Evolutionary conservation across 2,113 vertebrate genomes (phyloP).

Genomic region (Heterotis niloticus): DNA sequence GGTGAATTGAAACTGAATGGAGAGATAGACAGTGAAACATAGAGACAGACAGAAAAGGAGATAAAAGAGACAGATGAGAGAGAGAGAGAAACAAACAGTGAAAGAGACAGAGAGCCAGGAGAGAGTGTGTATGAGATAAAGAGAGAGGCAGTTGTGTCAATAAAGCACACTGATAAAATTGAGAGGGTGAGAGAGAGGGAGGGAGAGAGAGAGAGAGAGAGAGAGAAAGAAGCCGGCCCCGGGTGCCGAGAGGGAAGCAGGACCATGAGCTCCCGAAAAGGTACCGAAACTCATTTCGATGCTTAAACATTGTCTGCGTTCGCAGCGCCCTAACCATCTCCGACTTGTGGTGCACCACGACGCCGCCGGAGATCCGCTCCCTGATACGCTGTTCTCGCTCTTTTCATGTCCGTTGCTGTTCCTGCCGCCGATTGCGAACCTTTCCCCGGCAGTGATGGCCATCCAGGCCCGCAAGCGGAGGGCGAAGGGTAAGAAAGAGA

Average conservation of each 20-base stretch:
- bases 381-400: constrained; percentile 35
- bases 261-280: constrained; percentile 90
- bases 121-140: too few relatives aligned
- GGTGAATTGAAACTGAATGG: too few relatives aligned
- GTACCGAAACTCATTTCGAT: constrained; percentile 51
- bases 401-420: constrained; percentile 40
- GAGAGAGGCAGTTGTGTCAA: too few relatives aligned
- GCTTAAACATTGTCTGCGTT: background rate
- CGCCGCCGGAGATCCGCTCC: constrained; percentile 34
- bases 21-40: too few relatives aligned
- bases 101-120: too few relatives aligned
- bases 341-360: background rate
- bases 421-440: constrained; percentile 29
- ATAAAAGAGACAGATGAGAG: too few relatives aligned
- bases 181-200: too few relatives aligned
- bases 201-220: constrained; percentile 24
- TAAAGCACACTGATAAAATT: too few relatives aligned
- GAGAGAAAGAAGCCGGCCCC: constrained; percentile 40
- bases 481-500: constrained; percentile 80
- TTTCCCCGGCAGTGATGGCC: constrained; percentile 74
- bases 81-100: too few relatives aligned
- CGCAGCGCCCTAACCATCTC: background rate
- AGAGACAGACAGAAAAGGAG: too few relatives aligned
- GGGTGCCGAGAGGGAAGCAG: constrained; percentile 49
- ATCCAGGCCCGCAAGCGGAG: constrained; percentile 90